Evolutionary conservation across 2,888 invertebrate genomes (phyloP).

Genomic region (Patella depressa): DNA sequence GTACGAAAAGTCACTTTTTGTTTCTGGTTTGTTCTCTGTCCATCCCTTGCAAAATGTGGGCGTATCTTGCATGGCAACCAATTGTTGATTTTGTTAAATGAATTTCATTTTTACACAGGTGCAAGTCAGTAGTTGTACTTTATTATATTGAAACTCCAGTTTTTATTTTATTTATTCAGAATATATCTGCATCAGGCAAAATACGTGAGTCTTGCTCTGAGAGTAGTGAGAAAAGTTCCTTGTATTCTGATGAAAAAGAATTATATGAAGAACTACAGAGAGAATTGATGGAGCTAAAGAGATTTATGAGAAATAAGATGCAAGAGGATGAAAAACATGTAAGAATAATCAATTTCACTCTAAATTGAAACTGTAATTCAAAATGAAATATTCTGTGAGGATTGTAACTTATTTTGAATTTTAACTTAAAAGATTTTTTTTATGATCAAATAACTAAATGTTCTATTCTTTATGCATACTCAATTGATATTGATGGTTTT

Average conservation of each 20-base stretch:
- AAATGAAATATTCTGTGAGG: not conserved
- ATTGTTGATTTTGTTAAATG: too few species aligned
- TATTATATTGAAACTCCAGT: not conserved
- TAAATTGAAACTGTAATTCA: not conserved
- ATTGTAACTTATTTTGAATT: slow-evolving; percentile 5
- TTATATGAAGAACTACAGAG: slow-evolving; percentile 68
- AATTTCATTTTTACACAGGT: too few species aligned
- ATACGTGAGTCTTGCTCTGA: slow-evolving; percentile 52
- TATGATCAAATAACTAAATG: not conserved
- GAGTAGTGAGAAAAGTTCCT: slow-evolving; percentile 52
- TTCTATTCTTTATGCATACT: too few species aligned
- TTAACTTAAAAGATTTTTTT: not conserved
- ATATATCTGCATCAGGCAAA: slow-evolving; percentile 44
- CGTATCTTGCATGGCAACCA: too few species aligned
- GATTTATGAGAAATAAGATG: slow-evolving; percentile 55
- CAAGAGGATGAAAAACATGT: slow-evolving; percentile 54
- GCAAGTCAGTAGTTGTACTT: not conserved
- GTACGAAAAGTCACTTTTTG: too few species aligned
- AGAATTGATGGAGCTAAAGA: slow-evolving; percentile 62
- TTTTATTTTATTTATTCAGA: not conserved
- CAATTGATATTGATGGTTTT: too few species aligned
- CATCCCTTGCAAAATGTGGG: too few species aligned
- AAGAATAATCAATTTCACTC: slow-evolving; percentile 7
- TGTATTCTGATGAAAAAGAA: slow-evolving; percentile 65
- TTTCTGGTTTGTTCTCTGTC: too few species aligned